Conservation (phyloP, 2,888 invertebrate genomes). For the Subacronicta megacephala region DNA sequence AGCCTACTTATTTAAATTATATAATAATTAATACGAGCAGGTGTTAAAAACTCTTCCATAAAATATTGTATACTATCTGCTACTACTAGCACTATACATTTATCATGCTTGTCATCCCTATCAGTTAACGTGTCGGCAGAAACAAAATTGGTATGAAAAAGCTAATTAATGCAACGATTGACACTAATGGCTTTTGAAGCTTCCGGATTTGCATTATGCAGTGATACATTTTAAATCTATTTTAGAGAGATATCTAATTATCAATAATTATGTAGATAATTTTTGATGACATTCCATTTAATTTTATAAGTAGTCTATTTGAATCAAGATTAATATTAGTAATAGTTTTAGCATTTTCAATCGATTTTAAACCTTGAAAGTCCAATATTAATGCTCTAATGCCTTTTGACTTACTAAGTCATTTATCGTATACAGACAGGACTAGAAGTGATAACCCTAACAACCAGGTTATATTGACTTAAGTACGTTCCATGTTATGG, state of each 20-base stretch:
- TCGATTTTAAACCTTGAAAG: too few relatives aligned
- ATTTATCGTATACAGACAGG: background rate
- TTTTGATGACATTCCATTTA: too few relatives aligned
- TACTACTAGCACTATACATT: constrained; percentile 6
- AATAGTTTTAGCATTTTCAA: too few relatives aligned
- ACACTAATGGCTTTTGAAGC: constrained; percentile 20
- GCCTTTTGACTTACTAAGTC: too few relatives aligned
- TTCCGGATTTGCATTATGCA: constrained; percentile 10
- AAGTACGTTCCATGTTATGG: constrained; percentile 31
- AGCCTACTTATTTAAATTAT: constrained; percentile 35
- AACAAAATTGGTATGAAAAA: constrained; percentile 12
- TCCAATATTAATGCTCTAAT: background rate
- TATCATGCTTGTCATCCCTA: constrained; percentile 32
- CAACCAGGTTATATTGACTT: constrained; percentile 16
- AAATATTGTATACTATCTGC: constrained; percentile 13
- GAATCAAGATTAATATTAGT: too few relatives aligned
- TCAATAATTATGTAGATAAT: too few relatives aligned
- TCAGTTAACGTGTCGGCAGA: constrained; percentile 6
- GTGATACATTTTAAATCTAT: background rate
- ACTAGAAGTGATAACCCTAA: constrained; percentile 39
- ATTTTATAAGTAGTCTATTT: too few relatives aligned
- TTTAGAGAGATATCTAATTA: too few relatives aligned
- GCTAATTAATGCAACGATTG: constrained; percentile 15
- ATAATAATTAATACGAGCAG: constrained; percentile 22
- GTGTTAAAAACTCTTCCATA: constrained; percentile 18